Percentiles rank a stretch among this genome's conserved stretches.
These are phyloP conservation scores for Eupithecia subumbrata DNA, from an alignment of 2,888 invertebrate genomes.

Conservation along the genomic window DNA sequence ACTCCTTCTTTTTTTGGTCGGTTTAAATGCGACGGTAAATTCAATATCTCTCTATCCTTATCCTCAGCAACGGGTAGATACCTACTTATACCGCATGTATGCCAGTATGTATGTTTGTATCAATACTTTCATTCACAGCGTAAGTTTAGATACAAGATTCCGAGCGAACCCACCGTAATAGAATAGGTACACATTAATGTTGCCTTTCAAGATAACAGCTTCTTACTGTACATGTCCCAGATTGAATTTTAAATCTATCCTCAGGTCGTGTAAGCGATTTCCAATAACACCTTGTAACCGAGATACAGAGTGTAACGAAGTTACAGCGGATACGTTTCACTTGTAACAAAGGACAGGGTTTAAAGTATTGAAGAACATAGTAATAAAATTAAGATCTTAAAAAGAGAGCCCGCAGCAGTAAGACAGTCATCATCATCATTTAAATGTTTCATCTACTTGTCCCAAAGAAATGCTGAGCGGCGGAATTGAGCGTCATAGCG, in stretches of 20 bases:
- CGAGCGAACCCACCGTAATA: neutral
- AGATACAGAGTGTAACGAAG: neutral
- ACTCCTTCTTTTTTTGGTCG: too few species aligned
- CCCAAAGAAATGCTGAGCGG: too few species aligned
- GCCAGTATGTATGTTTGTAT: neutral
- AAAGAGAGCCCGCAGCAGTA: neutral
- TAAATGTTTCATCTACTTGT: too few species aligned
- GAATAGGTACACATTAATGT: constrained; percentile 13
- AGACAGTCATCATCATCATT: neutral
- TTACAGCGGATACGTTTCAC: neutral
- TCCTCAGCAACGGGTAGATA: neutral
- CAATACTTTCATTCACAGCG: neutral
- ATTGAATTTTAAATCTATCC: constrained; percentile 38
- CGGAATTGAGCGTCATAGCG: too few species aligned
- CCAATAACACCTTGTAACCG: constrained; percentile 36
- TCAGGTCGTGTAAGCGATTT: constrained; percentile 34
- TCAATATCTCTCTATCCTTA: too few species aligned
- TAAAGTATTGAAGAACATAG: neutral
- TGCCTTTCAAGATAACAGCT: constrained; percentile 26
- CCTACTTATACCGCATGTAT: neutral
- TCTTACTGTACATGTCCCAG: constrained; percentile 21
- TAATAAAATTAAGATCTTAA: neutral
- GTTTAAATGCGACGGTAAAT: too few species aligned
- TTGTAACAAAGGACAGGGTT: neutral
- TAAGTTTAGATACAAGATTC: neutral